These are phyloP conservation scores for Xenops minutus DNA, from an alignment of 2,797 vertebrate species.

Conservation along the genomic window DNA sequence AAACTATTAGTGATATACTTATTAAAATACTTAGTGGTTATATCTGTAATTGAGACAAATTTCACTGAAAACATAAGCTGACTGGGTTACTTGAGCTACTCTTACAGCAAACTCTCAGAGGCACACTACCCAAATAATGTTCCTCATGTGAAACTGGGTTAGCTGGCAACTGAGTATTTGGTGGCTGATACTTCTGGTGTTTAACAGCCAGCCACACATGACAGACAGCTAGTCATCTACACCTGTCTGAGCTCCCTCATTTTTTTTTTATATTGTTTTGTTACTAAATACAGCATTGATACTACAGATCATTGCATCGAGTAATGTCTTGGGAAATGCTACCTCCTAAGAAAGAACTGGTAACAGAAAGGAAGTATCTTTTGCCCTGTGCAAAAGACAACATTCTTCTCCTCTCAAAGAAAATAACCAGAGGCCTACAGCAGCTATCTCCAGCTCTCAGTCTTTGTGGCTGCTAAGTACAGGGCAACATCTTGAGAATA, in stretches of 20 bases:
- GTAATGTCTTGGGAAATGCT: background rate
- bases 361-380: background rate
- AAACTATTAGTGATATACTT: background rate
- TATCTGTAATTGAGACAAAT: slow-evolving; percentile 39
- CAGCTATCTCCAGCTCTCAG: background rate
- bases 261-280: background rate
- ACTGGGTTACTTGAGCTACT: background rate
- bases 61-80: background rate
- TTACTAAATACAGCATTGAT: background rate
- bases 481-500: background rate
- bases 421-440: background rate
- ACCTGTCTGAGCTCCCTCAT: background rate
- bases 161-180: background rate
- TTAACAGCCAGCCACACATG: background rate
- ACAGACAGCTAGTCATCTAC: background rate
- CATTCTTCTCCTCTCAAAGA: background rate
- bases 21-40: background rate
- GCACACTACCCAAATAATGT: background rate
- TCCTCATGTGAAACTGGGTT: fast-evolving
- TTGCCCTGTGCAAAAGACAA: background rate
- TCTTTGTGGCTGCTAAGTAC: background rate
- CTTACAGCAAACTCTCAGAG: background rate
- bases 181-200: background rate
- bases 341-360: background rate
- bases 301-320: background rate